phyloP scores from a whole-genome alignment of 2,888 invertebrate species.

The Sisyra terminalis region DNA sequence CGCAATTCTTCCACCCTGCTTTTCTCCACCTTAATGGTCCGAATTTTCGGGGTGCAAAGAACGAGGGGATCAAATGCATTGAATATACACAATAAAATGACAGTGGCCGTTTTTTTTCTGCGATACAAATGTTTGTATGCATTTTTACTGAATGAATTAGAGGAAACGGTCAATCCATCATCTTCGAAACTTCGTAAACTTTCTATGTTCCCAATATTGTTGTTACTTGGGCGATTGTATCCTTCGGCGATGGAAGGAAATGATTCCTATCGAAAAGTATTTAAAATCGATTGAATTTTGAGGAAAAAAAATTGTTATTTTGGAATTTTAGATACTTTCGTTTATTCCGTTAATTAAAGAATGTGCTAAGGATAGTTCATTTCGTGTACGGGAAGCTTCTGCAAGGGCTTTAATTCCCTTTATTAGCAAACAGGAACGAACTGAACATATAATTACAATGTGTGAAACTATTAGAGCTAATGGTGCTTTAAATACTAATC shows the following conservation, averaged over 20 bases:
- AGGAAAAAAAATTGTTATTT: constrained; percentile 4
- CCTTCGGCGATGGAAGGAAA: constrained; percentile 56
- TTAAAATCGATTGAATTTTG: constrained; percentile 4
- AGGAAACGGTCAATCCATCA: constrained; percentile 9
- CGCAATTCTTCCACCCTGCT: constrained; percentile 76
- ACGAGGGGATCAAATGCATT: constrained; percentile 38
- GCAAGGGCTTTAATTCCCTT: constrained; percentile 51
- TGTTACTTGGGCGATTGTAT: constrained; percentile 62
- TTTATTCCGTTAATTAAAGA: constrained; percentile 45
- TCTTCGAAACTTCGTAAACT: constrained; percentile 32
- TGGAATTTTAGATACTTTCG: constrained; percentile 35
- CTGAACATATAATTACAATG: constrained; percentile 20
- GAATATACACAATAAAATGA: constrained; percentile 49
- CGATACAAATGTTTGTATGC: constrained; percentile 44
- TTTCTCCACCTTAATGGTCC: constrained; percentile 63
- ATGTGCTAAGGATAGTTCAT: constrained; percentile 47
- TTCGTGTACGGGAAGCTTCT: constrained; percentile 54
- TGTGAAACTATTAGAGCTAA: constrained; percentile 18
- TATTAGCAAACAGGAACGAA: constrained; percentile 25
- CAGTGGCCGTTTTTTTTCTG: constrained; percentile 66
- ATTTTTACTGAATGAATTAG: constrained; percentile 27
- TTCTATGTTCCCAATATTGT: constrained; percentile 56
- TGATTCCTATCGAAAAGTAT: constrained; percentile 48
- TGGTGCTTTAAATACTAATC: constrained; percentile 31
- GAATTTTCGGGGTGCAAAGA: constrained; percentile 75